These are phyloP conservation scores for Drosophila imparisetae DNA, from an alignment of 2,888 invertebrate species.

Conservation along the genomic window DNA sequence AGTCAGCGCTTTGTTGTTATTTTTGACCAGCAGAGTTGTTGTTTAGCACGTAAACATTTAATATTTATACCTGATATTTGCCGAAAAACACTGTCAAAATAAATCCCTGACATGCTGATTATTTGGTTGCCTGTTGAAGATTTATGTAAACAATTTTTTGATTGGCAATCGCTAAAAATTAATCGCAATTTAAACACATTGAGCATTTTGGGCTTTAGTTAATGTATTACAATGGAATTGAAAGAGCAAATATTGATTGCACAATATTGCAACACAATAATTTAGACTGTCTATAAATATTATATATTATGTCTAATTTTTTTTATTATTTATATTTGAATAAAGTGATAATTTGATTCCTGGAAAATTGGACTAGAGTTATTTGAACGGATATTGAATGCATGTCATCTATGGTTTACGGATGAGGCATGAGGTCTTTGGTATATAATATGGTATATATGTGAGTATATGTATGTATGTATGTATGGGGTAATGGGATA, in stretches of 20 bases:
- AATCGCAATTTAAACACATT: background rate
- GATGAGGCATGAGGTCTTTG: conserved; percentile 21
- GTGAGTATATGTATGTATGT: background rate
- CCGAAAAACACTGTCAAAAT: background rate
- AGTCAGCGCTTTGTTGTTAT: conserved; percentile 20
- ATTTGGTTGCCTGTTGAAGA: background rate
- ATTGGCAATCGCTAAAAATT: background rate
- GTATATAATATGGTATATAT: background rate
- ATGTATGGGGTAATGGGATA: conserved; percentile 29
- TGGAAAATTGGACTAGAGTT: conserved; percentile 5
- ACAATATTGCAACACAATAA: background rate
- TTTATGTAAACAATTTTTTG: conserved; percentile 4
- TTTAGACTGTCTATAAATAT: background rate
- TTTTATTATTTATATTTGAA: background rate
- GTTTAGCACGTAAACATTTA: conserved; percentile 13
- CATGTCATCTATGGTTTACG: conserved; percentile 7
- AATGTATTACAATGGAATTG: background rate
- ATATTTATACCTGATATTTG: background rate
- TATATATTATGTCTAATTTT: no score
- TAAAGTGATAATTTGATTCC: background rate
- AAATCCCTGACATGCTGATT: conserved; percentile 1
- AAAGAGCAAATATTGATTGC: background rate
- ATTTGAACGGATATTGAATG: conserved; percentile 24
- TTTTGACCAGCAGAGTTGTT: background rate
- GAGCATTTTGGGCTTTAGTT: background rate